Conservation (phyloP, 2,113 vertebrate species). For the Dipodomys spectabilis region DNA sequence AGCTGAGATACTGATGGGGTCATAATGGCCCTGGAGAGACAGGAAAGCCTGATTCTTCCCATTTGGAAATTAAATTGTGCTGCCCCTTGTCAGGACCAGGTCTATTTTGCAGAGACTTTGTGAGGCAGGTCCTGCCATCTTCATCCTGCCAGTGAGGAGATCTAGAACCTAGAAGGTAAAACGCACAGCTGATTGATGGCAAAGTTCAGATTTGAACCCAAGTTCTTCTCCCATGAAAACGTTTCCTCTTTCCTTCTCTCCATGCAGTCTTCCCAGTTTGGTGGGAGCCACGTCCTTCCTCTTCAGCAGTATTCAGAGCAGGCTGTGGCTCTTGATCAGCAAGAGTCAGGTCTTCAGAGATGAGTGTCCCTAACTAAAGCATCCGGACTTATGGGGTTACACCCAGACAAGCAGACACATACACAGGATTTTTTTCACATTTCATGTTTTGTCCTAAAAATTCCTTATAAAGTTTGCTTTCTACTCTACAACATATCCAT, state of each 20-base stretch:
- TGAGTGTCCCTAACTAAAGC: background rate
- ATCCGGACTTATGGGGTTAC: too few species aligned
- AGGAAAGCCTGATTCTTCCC: background rate
- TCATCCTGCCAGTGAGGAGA: background rate
- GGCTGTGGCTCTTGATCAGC: fast-evolving
- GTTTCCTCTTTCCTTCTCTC: background rate
- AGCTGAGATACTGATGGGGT: background rate
- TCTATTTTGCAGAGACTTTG: background rate
- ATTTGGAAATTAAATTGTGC: background rate
- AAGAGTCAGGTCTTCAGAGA: background rate
- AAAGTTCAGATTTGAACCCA: background rate
- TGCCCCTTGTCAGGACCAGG: background rate
- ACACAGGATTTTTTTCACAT: background rate
- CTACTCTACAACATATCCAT: background rate
- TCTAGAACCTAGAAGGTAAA: fast-evolving
- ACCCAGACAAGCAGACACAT: background rate
- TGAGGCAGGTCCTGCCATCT: background rate
- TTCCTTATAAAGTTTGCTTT: background rate
- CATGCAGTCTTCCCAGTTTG: background rate
- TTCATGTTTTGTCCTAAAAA: background rate
- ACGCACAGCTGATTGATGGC: background rate
- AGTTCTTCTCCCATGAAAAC: background rate
- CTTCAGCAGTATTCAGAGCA: background rate
- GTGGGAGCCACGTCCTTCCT: background rate
- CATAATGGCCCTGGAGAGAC: background rate